phyloP scores from a whole-genome alignment of 1,140 invertebrate genomes.

The Scaptomyza pallida region DNA sequence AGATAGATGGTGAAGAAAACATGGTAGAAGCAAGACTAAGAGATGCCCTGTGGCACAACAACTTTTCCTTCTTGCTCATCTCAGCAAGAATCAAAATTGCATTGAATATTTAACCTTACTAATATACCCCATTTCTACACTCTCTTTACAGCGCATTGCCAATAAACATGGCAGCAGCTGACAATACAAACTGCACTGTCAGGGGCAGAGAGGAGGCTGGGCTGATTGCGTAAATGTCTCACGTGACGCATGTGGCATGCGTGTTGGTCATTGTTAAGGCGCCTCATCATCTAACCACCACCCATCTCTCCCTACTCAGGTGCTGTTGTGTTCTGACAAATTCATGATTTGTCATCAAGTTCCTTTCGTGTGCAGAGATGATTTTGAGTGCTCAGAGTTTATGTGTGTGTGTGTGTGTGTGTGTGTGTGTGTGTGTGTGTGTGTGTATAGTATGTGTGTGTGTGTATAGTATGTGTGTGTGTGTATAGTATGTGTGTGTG shows the following conservation, averaged over 20 bases:
- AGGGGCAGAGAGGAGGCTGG: slow-evolving; percentile 18
- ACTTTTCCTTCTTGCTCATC: too few species aligned
- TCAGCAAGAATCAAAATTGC: too few species aligned
- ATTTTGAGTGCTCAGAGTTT: too few species aligned
- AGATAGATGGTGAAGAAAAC: not conserved
- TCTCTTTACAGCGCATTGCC: slow-evolving; percentile 13
- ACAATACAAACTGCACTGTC: slow-evolving; percentile 20
- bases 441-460: too few species aligned
- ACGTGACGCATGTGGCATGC: slow-evolving; percentile 48
- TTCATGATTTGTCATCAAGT: slow-evolving; percentile 74
- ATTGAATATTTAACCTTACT: too few species aligned
- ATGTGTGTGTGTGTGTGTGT: too few species aligned
- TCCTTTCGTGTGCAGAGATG: slow-evolving; percentile 32
- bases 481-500: too few species aligned
- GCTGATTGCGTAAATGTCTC: slow-evolving; percentile 48
- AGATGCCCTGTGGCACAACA: not conserved
- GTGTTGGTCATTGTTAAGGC: slow-evolving; percentile 32
- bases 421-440: too few species aligned
- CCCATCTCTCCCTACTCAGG: not conserved
- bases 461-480: too few species aligned
- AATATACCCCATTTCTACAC: not conserved
- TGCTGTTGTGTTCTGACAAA: slow-evolving; percentile 55
- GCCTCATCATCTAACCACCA: slow-evolving; percentile 10
- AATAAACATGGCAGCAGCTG: slow-evolving; percentile 3
- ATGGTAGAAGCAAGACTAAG: not conserved